A percentile compares a stretch with the other conserved stretches of the same genome.
These are phyloP conservation scores for Mormyrops boulengeri DNA, from an alignment of 2,797 vertebrate species.

Conservation along the genomic window DNA sequence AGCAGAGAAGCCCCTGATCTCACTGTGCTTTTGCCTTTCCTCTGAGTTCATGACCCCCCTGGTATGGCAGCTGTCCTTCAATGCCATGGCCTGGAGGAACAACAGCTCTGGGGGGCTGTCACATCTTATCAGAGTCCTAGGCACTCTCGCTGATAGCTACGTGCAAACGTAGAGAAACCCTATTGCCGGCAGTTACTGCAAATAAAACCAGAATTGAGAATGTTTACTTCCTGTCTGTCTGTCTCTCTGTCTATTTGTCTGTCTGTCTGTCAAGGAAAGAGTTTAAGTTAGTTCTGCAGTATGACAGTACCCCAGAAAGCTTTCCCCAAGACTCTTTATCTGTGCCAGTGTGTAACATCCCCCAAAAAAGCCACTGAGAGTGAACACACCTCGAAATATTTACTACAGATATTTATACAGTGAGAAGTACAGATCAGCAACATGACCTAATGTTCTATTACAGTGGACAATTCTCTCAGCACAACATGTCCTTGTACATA, in stretches of 20 bases:
- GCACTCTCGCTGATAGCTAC: background rate
- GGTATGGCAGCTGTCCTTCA: background rate
- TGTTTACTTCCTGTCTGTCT: background rate
- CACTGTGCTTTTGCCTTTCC: background rate
- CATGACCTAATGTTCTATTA: slow-evolving; percentile 8
- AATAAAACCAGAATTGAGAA: background rate
- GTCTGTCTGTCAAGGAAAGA: background rate
- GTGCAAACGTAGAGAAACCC: background rate
- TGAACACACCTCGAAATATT: background rate
- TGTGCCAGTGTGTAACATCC: background rate
- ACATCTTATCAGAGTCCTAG: background rate
- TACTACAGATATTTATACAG: background rate
- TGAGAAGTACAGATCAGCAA: background rate
- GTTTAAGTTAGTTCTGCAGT: background rate
- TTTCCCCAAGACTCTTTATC: background rate
- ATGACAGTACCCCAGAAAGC: background rate
- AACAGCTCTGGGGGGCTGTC: background rate
- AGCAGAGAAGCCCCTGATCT: background rate
- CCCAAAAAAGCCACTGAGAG: background rate
- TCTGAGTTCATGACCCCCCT: background rate
- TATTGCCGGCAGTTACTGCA: background rate
- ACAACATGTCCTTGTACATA: background rate
- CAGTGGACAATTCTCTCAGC: background rate
- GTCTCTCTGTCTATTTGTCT: background rate
- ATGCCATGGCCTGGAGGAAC: background rate